Conservation (phyloP, 1,140 invertebrate genomes). For the Musca vetustissima region DNA sequence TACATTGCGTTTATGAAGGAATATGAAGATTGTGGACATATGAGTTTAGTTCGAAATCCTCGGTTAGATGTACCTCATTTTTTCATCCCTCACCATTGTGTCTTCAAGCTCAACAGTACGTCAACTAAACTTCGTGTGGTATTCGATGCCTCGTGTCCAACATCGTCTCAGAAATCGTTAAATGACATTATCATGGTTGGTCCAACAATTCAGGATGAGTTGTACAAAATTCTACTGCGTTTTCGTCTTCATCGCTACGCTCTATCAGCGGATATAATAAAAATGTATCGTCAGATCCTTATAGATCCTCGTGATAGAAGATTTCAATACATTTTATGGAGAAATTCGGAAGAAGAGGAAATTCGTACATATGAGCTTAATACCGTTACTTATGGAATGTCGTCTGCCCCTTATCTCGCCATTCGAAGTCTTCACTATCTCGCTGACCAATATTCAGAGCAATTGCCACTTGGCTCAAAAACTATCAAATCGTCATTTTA, state of each 20-base stretch:
- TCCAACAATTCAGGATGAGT: conserved; percentile 7
- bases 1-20: background rate
- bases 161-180: conserved; percentile 4
- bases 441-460: background rate
- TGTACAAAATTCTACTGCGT: background rate
- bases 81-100: background rate
- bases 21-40: background rate
- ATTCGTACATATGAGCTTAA: conserved; percentile 35
- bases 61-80: background rate
- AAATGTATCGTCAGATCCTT: conserved; percentile 12
- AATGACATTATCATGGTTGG: conserved; percentile 4
- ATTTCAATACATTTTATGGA: conserved; percentile 54
- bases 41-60: background rate
- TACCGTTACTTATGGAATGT: conserved; percentile 40
- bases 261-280: conserved; percentile 12
- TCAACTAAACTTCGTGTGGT: background rate
- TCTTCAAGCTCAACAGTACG: background rate
- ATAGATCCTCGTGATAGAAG: background rate
- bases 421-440: conserved; percentile 25
- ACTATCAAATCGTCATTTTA: conserved; percentile 7
- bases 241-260: conserved; percentile 7
- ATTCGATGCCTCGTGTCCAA: background rate
- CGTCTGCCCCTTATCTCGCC: conserved; percentile 49
- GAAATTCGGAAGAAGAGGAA: conserved; percentile 33
- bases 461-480: background rate